These are phyloP conservation scores for Tokudaia muenninki DNA, from an alignment of 2,797 vertebrate genomes.

Conservation along the genomic window DNA sequence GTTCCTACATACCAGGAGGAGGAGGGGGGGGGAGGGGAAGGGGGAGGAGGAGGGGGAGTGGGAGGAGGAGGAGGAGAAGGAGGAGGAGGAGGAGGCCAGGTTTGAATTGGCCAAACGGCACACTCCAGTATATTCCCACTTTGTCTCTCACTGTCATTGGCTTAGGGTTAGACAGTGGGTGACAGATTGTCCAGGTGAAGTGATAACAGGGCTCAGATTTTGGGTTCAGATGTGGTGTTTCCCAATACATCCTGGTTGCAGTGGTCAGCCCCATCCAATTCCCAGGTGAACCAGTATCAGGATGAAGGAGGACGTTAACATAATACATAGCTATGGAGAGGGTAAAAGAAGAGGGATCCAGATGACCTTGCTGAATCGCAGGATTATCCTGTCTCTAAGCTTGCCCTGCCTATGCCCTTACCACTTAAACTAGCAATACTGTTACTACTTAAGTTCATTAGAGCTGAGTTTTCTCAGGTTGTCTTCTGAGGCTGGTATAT, in stretches of 20 bases:
- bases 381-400: background rate
- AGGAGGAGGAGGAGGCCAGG: background rate
- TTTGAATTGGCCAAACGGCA: background rate
- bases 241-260: background rate
- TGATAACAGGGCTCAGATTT: background rate
- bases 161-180: background rate
- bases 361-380: background rate
- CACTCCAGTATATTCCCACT: background rate
- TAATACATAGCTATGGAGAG: background rate
- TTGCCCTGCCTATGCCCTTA: background rate
- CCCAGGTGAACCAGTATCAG: background rate
- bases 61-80: too few species aligned
- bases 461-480: slow-evolving; percentile 29
- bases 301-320: background rate
- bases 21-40: background rate
- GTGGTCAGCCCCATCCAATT: background rate
- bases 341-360: background rate
- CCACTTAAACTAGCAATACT: background rate
- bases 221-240: background rate
- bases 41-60: background rate
- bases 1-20: background rate
- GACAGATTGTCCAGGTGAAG: background rate
- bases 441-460: background rate
- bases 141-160: background rate
- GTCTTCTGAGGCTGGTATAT: background rate